Evolutionary conservation across 2,888 invertebrate genomes (phyloP).

Genomic region (Ennomos fuscantarius): DNA sequence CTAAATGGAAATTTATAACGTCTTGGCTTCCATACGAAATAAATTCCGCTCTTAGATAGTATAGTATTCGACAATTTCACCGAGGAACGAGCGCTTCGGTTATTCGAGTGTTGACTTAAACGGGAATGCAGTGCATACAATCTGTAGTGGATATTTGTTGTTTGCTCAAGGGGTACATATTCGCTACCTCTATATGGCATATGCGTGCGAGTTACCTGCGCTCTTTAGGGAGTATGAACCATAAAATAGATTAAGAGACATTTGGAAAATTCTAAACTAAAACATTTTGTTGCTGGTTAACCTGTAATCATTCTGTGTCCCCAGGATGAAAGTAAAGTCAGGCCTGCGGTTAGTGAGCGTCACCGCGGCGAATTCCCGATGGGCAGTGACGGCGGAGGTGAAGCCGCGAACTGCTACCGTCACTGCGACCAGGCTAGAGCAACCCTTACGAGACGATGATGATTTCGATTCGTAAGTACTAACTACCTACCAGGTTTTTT

Average conservation of each 20-base stretch:
- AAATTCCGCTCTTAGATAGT: slow-evolving; percentile 40
- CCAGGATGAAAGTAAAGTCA: slow-evolving; percentile 94
- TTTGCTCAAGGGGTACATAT: slow-evolving; percentile 2
- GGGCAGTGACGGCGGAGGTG: slow-evolving; percentile 95
- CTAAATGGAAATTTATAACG: slow-evolving; percentile 72
- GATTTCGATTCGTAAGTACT: slow-evolving; percentile 65
- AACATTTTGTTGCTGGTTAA: too few relatives aligned
- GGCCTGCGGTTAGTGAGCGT: slow-evolving; percentile 94
- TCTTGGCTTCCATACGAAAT: slow-evolving; percentile 50
- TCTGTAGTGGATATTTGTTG: slow-evolving; percentile 9
- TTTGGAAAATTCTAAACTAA: too few relatives aligned
- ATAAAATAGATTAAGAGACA: too few relatives aligned
- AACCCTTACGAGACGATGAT: slow-evolving; percentile 72
- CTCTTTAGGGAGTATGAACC: too few relatives aligned
- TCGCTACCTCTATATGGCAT: slow-evolving; percentile 2
- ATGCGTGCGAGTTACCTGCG: background rate
- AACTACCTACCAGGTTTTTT: too few relatives aligned
- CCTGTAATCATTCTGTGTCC: background rate
- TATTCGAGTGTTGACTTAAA: slow-evolving; percentile 20
- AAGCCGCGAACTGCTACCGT: slow-evolving; percentile 95
- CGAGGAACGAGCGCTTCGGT: slow-evolving; percentile 17
- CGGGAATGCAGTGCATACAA: slow-evolving; percentile 12
- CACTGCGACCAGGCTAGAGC: slow-evolving; percentile 89
- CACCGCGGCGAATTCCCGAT: slow-evolving; percentile 89
- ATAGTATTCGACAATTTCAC: slow-evolving; percentile 32